phyloP scores from a whole-genome alignment of 64 coral and sea anemone species.

The Hydrozoanthus tunicans region DNA sequence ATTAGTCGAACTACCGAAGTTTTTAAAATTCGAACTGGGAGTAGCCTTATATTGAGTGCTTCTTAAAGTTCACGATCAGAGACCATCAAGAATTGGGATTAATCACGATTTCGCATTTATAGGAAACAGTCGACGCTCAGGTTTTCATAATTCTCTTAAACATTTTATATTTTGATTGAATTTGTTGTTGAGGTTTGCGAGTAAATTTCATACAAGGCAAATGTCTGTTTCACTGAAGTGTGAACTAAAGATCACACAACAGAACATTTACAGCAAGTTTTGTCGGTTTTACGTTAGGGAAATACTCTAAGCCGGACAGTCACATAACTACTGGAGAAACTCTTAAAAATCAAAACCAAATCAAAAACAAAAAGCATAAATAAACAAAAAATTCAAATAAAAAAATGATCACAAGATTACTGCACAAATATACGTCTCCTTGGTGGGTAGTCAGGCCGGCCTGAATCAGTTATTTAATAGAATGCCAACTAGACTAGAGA shows the following conservation, averaged over 20 bases:
- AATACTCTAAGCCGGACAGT: background rate
- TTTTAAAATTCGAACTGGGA: slow-evolving; percentile 25
- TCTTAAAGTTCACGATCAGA: background rate
- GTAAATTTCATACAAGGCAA: background rate
- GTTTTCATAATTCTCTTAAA: background rate
- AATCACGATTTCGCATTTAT: background rate
- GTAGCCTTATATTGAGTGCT: background rate
- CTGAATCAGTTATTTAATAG: background rate
- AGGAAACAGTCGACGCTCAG: too few species aligned
- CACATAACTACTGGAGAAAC: background rate
- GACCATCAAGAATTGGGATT: background rate
- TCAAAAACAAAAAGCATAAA: background rate
- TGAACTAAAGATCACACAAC: slow-evolving; percentile 49
- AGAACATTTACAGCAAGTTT: too few species aligned
- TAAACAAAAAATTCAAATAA: background rate
- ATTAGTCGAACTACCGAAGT: too few species aligned
- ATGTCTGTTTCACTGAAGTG: slow-evolving; percentile 31
- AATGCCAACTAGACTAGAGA: background rate
- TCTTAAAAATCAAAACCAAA: background rate
- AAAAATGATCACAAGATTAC: background rate
- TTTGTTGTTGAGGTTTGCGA: slow-evolving; percentile 22
- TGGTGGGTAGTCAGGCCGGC: background rate
- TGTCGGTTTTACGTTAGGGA: background rate
- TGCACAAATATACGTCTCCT: background rate
- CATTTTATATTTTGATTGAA: background rate